Evolutionary conservation across 1,140 invertebrate genomes (phyloP), one percentile per base, ranked within the genome.

Genomic region (Platorchestia sp.): DNA sequence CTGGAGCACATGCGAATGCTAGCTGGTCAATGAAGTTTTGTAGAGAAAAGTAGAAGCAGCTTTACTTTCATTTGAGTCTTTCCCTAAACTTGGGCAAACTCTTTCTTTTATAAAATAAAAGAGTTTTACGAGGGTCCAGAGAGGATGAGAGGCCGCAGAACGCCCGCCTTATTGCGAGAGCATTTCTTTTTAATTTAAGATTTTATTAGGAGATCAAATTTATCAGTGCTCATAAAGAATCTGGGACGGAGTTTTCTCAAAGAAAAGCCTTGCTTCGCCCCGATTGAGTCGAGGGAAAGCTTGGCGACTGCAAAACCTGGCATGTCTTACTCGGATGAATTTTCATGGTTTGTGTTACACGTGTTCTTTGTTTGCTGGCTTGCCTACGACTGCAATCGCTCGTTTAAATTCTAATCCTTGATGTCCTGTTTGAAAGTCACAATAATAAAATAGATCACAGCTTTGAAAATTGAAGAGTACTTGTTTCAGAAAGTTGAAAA

Each of bases 161-260:
- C 87, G 87, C 14, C n/a, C 41, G 87, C 87, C 87, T 42, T 89
- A 89, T 89, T 89, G 87, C 87, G 27, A 75, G 87, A 27, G 7
- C 87, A 89, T 44, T 41, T 89, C 43, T 89, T 44, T 44, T 42
- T 89, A 89, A 89, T 89, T 89, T 89, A 42, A 41, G 87, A 41
- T 89, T 89, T 89, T 89, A 89, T 89, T 75, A 75, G 14, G 59
- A 75, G 59, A 75, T 75, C 59, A 75, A 75, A 75, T 75, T 75
- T 75, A 75, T 75, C 59, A 75, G 59, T 27, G 59, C 59, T 75
- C 59, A 75, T 75, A 75, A 75, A 75, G 59, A 75, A 75, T 75
- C 59, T 75, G 27, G 59, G 27, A 75, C 59, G 59, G 59, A 22
- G 59, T 75, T 75, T 75, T 75, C 59, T 75, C 36, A 75, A 27